phyloP scores from a whole-genome alignment of 2,888 invertebrate genomes.

The Cephus nigrinus region DNA sequence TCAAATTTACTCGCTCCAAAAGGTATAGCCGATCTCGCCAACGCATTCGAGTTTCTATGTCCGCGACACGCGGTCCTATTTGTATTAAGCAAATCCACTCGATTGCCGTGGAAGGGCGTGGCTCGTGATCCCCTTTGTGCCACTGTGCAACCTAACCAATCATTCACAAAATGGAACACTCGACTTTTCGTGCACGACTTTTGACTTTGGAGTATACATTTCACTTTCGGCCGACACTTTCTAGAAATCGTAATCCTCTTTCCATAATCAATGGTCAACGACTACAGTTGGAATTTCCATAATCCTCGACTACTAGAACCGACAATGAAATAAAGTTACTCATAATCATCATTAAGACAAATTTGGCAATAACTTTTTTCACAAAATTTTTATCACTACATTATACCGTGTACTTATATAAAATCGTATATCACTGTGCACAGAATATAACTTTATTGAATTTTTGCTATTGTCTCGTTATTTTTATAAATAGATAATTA shows the following conservation, averaged over 20 bases:
- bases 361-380: neutral
- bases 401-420: neutral
- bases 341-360: neutral
- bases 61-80: slow-evolving; percentile 25
- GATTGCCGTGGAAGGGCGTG: slow-evolving; percentile 59
- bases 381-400: neutral
- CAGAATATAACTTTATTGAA: neutral
- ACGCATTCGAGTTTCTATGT: neutral
- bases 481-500: neutral
- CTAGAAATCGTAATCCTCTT: slow-evolving; percentile 4
- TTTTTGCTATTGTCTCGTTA: neutral
- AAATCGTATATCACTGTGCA: neutral
- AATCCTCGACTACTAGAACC: neutral
- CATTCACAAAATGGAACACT: neutral
- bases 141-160: neutral
- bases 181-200: neutral
- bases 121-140: slow-evolving; percentile 47
- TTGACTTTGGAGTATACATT: neutral
- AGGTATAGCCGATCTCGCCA: slow-evolving; percentile 33
- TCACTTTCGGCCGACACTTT: neutral
- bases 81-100: slow-evolving; percentile 39
- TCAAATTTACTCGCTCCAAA: slow-evolving; percentile 60
- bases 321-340: neutral
- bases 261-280: neutral
- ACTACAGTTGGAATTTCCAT: neutral